Evolutionary conservation across 2,113 vertebrate genomes (phyloP).

Genomic region (Nycticebus coucang): DNA sequence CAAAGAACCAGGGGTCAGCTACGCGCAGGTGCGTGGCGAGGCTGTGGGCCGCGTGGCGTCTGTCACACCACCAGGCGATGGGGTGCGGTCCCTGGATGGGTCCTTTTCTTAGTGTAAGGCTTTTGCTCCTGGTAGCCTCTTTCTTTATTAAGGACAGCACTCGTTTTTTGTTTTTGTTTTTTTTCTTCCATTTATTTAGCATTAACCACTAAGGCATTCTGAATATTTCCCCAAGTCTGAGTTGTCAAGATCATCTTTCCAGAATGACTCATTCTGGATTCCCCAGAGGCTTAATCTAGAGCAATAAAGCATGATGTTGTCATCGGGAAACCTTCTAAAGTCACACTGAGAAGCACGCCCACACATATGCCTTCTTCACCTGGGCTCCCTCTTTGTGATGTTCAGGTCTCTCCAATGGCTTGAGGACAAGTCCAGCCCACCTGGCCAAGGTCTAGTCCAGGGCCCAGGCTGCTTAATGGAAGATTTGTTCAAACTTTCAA

Average conservation of each 20-base stretch:
- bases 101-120: not conserved
- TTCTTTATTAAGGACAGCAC: not conserved
- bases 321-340: not conserved
- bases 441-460: not conserved
- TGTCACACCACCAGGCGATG: rapidly evolving
- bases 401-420: not conserved
- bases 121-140: not conserved
- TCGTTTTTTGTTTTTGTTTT: not conserved
- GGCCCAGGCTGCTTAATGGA: not conserved
- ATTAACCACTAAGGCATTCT: not conserved
- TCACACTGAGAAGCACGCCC: rapidly evolving
- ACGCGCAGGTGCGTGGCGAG: not conserved
- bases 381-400: not conserved
- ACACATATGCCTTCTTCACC: rapidly evolving
- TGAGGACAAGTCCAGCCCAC: not conserved
- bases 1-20: not conserved
- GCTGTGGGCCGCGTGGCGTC: not conserved
- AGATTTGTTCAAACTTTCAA: not conserved
- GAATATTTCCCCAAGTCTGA: not conserved
- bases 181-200: not conserved
- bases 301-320: not conserved
- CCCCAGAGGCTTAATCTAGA: not conserved
- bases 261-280: not conserved
- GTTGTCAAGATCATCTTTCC: not conserved
- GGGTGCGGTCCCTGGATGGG: rapidly evolving